Evolutionary conservation across 2,113 vertebrate species (phyloP).

Genomic region (Apeltes quadracus): DNA sequence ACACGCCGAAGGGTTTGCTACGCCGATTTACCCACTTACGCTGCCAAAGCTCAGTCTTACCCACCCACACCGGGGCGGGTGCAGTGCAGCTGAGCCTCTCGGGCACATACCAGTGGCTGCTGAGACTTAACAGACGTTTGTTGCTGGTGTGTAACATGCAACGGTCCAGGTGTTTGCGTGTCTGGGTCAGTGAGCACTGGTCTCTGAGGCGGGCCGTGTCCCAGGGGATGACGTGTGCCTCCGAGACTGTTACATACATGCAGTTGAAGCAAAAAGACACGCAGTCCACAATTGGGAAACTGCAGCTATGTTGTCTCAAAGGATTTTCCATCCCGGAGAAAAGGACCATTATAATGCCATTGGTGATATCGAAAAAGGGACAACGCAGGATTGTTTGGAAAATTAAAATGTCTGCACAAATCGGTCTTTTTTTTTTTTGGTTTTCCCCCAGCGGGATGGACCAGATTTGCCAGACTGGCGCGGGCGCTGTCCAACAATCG

Average conservation of each 20-base stretch:
- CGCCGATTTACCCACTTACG: neutral
- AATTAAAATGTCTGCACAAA: neutral
- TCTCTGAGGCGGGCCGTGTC: conserved; percentile 48
- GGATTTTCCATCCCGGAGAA: neutral
- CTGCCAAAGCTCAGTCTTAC: conserved; percentile 1
- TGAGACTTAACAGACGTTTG: conserved; percentile 26
- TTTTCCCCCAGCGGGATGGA: conserved; percentile 85
- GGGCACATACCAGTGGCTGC: conserved; percentile 25
- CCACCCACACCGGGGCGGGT: neutral
- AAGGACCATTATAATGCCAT: neutral
- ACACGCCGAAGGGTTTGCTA: neutral
- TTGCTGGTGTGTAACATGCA: conserved; percentile 50
- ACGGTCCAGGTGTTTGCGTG: conserved; percentile 68
- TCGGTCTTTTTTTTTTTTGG: neutral
- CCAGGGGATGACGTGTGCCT: conserved; percentile 44
- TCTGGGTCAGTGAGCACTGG: conserved; percentile 64
- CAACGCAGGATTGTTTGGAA: no score
- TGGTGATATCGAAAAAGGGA: neutral
- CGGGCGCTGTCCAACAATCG: conserved; percentile 94
- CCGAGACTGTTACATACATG: conserved; percentile 40
- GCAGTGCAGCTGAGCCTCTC: conserved; percentile 15
- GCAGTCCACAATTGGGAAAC: conserved; percentile 13
- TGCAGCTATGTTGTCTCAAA: neutral
- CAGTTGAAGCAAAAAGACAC: conserved; percentile 51
- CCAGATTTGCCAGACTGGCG: conserved; percentile 94